Base-by-base conservation (phyloP, 2,113 vertebrate genomes). In the Suncus etruscus region DNA sequence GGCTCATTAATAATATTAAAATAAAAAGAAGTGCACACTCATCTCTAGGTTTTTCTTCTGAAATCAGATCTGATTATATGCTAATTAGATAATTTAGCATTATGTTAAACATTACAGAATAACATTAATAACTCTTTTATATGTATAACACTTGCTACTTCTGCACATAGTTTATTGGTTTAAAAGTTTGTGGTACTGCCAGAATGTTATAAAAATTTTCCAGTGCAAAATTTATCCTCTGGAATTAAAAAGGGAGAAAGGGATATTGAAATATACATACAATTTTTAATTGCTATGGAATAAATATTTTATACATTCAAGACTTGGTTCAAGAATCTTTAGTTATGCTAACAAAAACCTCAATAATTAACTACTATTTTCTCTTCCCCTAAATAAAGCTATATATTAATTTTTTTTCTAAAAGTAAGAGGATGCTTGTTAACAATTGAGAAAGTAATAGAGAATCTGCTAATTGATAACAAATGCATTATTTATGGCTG, bases 401-500 rank as follows among this genome's bases (percentile, higher is more conserved):
- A 92, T 29, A 18, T 39, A 4, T 83, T 96, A 95, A 83, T 95
- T 93, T 91, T 95, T 94, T 95, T 87, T 51, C 45, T 65, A 92
- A 80, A 91, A 1, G 12, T 94, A 83, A 95, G 47, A 63, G 66
- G 85, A 84, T 91, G 68, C 88, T 97, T 95, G 82, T 97, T 95
- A 97, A 93, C 48, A 94, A 25, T 94, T 94, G 75, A 11, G 47
- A 96, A 91, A 68, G 91, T 76, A 95, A 95, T 93, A 48, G 61
- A 93, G 83, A 95, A 77, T 14, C 80, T 95, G 70, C 77, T 97
- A 97, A 98, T 97, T 97, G 97, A 86, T 75, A 96, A 95, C 47
- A 92, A 96, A 97, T 97, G 78, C 50, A 97, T 97, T 96, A 97
- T 97, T 97, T 97, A 97, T 95, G 61, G 8, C n/a, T 96, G 76